phyloP scores from a whole-genome alignment of 2,113 vertebrate genomes.

The Gasterosteus aculeatus region DNA sequence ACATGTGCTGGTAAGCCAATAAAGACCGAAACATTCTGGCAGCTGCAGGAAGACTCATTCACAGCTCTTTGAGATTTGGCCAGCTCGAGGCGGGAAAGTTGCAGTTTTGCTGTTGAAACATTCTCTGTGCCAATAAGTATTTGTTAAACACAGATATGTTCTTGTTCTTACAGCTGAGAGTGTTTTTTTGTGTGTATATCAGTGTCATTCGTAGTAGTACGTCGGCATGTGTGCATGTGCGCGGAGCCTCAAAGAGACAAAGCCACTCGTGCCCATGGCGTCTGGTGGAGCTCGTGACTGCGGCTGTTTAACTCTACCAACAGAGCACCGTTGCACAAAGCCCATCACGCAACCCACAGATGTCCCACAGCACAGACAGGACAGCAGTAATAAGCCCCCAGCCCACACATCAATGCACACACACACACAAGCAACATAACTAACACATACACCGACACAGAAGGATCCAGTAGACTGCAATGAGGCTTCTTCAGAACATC shows the following conservation, averaged over 20 bases:
- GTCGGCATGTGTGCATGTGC: conserved; percentile 61
- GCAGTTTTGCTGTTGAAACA: conserved; percentile 31
- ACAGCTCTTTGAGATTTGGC: conserved; percentile 48
- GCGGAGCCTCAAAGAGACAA: conserved; percentile 64
- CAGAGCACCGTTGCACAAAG: conserved; percentile 77
- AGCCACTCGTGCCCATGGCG: conserved; percentile 75
- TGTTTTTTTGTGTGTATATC: conserved; percentile 39
- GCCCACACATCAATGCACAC: conserved; percentile 40
- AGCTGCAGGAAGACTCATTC: conserved; percentile 51
- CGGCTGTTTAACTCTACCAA: conserved; percentile 79
- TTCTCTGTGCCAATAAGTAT: conserved; percentile 32
- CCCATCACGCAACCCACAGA: conserved; percentile 81
- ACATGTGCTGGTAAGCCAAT: conserved; percentile 47
- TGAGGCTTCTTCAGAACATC: conserved; percentile 24
- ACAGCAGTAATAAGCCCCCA: conserved; percentile 64
- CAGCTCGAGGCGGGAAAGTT: conserved; percentile 18
- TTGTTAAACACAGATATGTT: conserved; percentile 33
- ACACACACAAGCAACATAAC: conserved; percentile 30
- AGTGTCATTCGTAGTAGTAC: conserved; percentile 15
- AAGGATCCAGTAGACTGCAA: conserved; percentile 9
- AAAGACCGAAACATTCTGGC: conserved; percentile 59
- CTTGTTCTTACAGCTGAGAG: conserved; percentile 30
- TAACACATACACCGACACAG: conserved; percentile 34
- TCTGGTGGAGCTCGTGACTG: conserved; percentile 80
- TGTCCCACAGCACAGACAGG: conserved; percentile 79